Conservation (phyloP, 2,797 vertebrate genomes). For the Pseudocheirus occidentalis region DNA sequence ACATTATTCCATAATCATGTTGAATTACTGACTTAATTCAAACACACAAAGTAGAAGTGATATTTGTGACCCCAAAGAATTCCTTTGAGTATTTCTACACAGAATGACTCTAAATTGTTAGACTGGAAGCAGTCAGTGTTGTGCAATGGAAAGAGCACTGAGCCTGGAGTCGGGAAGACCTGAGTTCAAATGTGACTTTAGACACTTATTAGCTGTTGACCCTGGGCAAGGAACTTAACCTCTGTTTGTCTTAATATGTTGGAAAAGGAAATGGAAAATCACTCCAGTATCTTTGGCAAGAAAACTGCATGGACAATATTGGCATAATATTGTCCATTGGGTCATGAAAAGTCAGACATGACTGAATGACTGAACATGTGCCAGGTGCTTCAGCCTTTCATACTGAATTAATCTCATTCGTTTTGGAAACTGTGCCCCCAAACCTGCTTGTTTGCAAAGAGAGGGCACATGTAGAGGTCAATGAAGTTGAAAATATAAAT, state of each 20-base stretch:
- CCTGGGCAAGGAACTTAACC: not conserved
- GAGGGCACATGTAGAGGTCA: not conserved
- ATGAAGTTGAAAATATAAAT: not conserved
- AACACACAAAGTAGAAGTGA: not conserved
- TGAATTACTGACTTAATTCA: not conserved
- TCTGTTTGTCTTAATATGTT: not conserved
- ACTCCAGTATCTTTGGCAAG: not conserved
- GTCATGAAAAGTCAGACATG: not conserved
- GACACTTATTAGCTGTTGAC: not conserved
- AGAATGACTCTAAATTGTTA: not conserved
- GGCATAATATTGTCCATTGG: not conserved
- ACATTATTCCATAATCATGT: not conserved
- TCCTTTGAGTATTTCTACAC: not conserved
- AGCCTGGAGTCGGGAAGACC: not conserved
- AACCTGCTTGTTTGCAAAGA: not conserved
- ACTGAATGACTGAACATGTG: not conserved
- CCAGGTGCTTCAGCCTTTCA: not conserved
- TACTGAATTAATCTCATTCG: not conserved
- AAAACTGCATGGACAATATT: not conserved
- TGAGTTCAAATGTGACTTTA: not conserved
- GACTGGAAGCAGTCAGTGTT: not conserved
- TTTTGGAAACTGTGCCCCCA: not conserved
- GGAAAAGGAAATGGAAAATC: not conserved
- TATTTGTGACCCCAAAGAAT: not conserved
- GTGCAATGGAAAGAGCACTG: not conserved